phyloP scores from a whole-genome alignment of 2,888 invertebrate species.

The Drosophila nigricruria region DNA sequence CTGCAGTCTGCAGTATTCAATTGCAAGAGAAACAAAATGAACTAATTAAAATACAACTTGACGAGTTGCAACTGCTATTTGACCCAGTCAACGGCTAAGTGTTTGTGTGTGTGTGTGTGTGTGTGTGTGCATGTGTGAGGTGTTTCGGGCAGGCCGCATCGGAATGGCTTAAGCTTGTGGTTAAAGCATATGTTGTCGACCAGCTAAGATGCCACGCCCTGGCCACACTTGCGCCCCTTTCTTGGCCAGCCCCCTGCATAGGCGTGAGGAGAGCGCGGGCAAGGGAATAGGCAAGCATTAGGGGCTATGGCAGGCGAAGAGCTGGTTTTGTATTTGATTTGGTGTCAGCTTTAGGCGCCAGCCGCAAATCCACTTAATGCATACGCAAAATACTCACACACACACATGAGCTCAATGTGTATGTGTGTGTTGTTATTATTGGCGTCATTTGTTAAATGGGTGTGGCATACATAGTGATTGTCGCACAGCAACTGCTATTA shows the following conservation, averaged over 20 bases:
- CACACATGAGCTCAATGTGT: constrained; percentile 2
- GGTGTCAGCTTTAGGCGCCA: constrained; percentile 54
- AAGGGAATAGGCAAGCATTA: no score
- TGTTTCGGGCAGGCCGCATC: constrained; percentile 30
- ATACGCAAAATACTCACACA: constrained; percentile 23
- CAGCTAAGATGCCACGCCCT: constrained; percentile 32
- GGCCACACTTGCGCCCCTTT: background rate
- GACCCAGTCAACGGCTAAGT: no score
- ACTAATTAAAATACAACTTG: constrained; percentile 59
- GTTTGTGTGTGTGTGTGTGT: background rate
- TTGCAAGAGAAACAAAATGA: constrained; percentile 7
- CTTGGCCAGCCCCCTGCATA: background rate
- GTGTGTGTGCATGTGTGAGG: background rate
- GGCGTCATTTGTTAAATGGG: constrained; percentile 41
- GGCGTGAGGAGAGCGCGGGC: background rate
- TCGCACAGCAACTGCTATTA: constrained; percentile 46
- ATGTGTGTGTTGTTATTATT: constrained; percentile 40
- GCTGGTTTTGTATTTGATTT: constrained; percentile 62
- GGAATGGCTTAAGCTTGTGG: constrained; percentile 42
- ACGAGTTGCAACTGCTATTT: constrained; percentile 12
- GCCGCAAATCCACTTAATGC: constrained; percentile 55
- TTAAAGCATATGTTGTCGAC: constrained; percentile 36
- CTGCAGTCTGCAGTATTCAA: background rate
- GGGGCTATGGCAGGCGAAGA: background rate
- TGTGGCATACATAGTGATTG: constrained; percentile 32